Conservation (phyloP, 2,113 vertebrate genomes). For the Jacana jacana region DNA sequence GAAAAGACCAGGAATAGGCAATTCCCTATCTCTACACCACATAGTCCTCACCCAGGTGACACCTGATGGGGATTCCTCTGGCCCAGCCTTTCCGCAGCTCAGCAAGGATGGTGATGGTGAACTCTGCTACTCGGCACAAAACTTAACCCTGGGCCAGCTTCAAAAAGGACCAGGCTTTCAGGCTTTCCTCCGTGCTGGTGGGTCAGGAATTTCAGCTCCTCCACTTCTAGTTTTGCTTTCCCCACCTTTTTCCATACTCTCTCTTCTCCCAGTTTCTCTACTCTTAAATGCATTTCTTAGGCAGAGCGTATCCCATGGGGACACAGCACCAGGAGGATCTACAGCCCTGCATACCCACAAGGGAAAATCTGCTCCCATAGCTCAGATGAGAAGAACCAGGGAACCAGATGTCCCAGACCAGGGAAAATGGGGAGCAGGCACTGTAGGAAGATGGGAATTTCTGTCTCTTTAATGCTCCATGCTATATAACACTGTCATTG, state of each 20-base stretch:
- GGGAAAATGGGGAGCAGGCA: neutral
- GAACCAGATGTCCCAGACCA: neutral
- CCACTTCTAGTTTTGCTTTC: neutral
- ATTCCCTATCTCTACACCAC: neutral
- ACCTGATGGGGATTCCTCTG: no score
- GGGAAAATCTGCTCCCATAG: neutral
- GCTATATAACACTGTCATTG: neutral
- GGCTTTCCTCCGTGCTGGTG: neutral
- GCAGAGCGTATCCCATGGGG: accelerated
- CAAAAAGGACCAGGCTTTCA: neutral
- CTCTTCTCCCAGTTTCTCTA: neutral
- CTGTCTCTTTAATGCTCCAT: neutral
- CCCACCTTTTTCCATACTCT: neutral
- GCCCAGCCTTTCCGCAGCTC: neutral
- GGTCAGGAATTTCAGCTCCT: neutral
- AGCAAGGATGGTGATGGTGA: neutral
- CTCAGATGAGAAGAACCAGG: no score
- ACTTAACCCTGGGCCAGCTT: neutral
- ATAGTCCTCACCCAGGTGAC: neutral
- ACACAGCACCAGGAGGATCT: neutral
- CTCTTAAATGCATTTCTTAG: neutral
- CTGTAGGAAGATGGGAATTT: neutral
- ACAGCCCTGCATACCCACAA: neutral
- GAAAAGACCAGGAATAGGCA: neutral
- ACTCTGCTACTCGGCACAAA: neutral